phyloP scores from a whole-genome alignment of 2,888 invertebrate genomes.

The Diplazon laetatorius region DNA sequence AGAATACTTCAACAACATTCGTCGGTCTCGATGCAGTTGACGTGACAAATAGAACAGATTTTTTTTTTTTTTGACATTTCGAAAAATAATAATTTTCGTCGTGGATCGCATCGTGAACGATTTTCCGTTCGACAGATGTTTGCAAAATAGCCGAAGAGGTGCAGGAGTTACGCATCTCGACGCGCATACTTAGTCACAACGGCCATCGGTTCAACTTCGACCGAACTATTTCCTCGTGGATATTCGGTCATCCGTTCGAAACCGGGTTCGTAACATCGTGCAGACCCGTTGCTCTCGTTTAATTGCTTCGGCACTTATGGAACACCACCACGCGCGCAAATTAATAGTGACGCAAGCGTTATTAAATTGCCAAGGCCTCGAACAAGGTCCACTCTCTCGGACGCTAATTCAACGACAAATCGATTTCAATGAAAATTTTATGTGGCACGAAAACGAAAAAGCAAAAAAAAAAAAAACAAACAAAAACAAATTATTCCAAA shows the following conservation, averaged over 20 bases:
- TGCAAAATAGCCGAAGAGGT: conserved; percentile 44
- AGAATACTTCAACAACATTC: too few species aligned
- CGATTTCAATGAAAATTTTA: conserved; percentile 7
- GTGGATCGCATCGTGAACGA: neutral
- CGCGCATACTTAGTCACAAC: conserved; percentile 16
- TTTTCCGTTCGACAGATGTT: conserved; percentile 16
- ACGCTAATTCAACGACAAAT: neutral
- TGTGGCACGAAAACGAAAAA: too few species aligned
- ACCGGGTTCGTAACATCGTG: conserved; percentile 10
- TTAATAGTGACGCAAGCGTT: conserved; percentile 43
- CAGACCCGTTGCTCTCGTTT: conserved; percentile 28
- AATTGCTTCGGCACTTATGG: conserved; percentile 13
- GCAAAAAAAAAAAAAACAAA: too few species aligned
- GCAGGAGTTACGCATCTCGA: conserved; percentile 47
- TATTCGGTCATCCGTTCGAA: conserved; percentile 42
- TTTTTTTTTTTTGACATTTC: too few species aligned
- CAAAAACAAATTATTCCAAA: too few species aligned
- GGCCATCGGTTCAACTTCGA: neutral
- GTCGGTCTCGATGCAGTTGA: neutral
- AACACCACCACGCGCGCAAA: conserved; percentile 22
- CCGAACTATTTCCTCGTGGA: too few species aligned
- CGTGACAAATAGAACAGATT: neutral
- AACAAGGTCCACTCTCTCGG: conserved; percentile 45
- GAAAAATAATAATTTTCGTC: too few species aligned
- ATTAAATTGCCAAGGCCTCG: conserved; percentile 39